phyloP scores from a whole-genome alignment of 2,888 invertebrate species.

The Cyclophora albipunctata region DNA sequence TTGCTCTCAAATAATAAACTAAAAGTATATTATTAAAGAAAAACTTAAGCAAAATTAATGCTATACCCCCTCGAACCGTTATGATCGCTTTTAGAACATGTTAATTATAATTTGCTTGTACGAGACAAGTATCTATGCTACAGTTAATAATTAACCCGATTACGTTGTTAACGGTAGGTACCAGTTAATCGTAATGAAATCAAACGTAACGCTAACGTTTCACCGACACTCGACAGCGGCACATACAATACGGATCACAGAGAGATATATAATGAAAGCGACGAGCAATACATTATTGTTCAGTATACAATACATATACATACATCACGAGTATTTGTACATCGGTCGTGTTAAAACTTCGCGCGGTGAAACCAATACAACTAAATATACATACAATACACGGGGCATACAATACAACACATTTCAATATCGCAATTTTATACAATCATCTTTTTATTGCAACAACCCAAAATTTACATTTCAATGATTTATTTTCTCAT shows the following conservation, averaged over 20 bases:
- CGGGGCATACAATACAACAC: conserved; percentile 37
- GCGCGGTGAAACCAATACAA: conserved; percentile 36
- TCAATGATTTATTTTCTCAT: conserved; percentile 31
- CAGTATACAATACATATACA: conserved; percentile 40
- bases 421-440: conserved; percentile 32
- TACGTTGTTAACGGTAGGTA: conserved; percentile 24
- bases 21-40: conserved; percentile 66
- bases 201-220: no score
- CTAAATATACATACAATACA: conserved; percentile 53
- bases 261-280: conserved; percentile 12
- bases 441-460: conserved; percentile 62
- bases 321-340: conserved; percentile 22
- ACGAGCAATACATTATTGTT: conserved; percentile 24
- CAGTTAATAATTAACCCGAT: conserved; percentile 64
- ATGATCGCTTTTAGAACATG: conserved; percentile 57
- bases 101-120: conserved; percentile 54
- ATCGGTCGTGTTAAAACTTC: background rate
- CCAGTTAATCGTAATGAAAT: conserved; percentile 17
- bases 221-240: background rate
- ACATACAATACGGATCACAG: conserved; percentile 23
- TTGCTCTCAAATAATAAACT: conserved; percentile 67
- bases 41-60: conserved; percentile 61
- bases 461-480: conserved; percentile 66
- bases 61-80: conserved; percentile 63
- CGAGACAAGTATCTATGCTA: conserved; percentile 53